A percentile compares a stretch with the other conserved stretches of the same genome.
Conservation (phyloP, 1,140 invertebrate species). For the Drosophila melanica region DNA sequence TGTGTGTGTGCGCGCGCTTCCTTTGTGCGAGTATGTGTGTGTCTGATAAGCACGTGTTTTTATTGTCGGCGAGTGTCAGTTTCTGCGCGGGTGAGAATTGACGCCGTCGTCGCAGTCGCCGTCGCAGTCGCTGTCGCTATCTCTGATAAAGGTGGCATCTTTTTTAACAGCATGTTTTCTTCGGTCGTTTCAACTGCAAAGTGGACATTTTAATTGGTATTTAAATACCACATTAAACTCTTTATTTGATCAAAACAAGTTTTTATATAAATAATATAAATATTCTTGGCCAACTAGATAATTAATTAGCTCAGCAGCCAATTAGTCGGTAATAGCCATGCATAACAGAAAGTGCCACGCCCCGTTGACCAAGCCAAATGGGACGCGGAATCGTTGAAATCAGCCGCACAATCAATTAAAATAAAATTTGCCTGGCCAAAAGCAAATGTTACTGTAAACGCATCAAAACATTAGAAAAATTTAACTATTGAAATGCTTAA, state of each 20-base stretch:
- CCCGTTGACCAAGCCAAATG: slow-evolving; percentile 69
- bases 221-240: too few species aligned
- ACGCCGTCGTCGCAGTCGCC: slow-evolving; percentile 8
- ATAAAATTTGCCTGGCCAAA: slow-evolving; percentile 35
- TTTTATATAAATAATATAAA: too few species aligned
- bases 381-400: slow-evolving; percentile 66
- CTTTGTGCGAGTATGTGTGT: slow-evolving; percentile 21
- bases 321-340: slow-evolving; percentile 44
- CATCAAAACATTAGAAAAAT: slow-evolving; percentile 51
- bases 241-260: too few species aligned
- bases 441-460: not conserved
- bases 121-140: slow-evolving; percentile 1
- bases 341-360: slow-evolving; percentile 45
- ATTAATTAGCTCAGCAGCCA: slow-evolving; percentile 55
- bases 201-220: not conserved
- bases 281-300: slow-evolving; percentile 5
- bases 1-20: not conserved
- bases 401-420: slow-evolving; percentile 74
- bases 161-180: slow-evolving; percentile 11
- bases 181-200: not conserved
- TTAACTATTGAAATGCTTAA: not conserved
- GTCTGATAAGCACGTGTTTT: slow-evolving; percentile 76
- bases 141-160: slow-evolving; percentile 9
- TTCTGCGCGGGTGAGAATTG: slow-evolving; percentile 35
- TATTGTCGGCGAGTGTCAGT: slow-evolving; percentile 48